Conservation (phyloP, 2,113 vertebrate species). For the Mystacornis crossleyi region DNA sequence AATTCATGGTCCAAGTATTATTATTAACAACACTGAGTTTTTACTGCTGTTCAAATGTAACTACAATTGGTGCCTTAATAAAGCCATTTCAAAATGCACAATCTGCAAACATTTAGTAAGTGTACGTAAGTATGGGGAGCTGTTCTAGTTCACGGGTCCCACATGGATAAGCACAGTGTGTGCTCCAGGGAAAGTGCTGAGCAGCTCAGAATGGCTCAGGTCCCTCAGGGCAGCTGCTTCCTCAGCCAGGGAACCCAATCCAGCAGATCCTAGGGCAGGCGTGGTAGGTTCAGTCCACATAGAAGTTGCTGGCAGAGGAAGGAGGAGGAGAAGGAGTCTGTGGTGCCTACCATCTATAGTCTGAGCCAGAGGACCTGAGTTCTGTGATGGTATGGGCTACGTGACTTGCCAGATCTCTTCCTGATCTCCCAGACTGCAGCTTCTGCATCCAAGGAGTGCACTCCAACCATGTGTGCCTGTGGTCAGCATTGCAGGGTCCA, state of each 20-base stretch:
- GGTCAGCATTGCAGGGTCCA: neutral
- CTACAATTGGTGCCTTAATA: neutral
- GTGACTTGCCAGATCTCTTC: neutral
- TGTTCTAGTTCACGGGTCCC: neutral
- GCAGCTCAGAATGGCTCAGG: neutral
- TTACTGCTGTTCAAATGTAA: neutral
- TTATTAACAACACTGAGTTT: neutral
- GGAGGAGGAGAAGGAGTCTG: neutral
- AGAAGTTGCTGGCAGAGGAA: neutral
- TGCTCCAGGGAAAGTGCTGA: neutral
- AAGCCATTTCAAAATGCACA: neutral
- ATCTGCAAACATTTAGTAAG: neutral
- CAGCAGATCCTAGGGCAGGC: neutral
- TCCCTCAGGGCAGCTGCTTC: neutral
- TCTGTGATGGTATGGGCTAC: rapidly evolving
- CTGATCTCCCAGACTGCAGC: neutral
- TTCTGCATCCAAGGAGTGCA: neutral
- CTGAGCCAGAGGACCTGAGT: neutral
- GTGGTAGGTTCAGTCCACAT: neutral
- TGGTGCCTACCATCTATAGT: neutral
- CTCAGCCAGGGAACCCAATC: neutral
- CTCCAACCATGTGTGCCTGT: neutral
- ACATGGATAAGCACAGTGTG: neutral
- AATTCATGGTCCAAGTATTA: neutral
- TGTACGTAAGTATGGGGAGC: neutral